Evolutionary conservation across 2,888 invertebrate genomes (phyloP), one percentile per base, ranked within the genome.

Genomic region (Polyommatus icarus): DNA sequence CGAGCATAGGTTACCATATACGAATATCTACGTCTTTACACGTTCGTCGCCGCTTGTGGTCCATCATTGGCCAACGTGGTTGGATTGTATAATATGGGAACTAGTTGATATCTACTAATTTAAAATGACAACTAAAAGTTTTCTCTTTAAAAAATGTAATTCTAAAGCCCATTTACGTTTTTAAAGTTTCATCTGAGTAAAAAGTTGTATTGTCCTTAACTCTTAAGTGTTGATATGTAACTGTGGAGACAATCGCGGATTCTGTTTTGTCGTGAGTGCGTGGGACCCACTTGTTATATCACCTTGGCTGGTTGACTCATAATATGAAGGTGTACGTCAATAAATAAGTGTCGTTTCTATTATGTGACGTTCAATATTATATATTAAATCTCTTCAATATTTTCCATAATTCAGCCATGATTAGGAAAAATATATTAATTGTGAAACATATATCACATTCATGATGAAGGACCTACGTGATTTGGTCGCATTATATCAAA

Each of bases 231-330:
- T 67, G 2, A 67, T 54, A 54, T 54, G 67, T 67, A 32, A 67
- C 15, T 67, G 67, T 29, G 3, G 2, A 67, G 67, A 67, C 67
- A 67, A 67, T 29, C 6, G 67, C 18, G 67, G 29, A 61, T 61
- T 61, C 15, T 29, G 67, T 32, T 67, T 20, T 15, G 61, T 24
- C 4, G 12, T 20, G 61, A 20, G 6, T 15, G 61, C 67, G 67
- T 67, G 67, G 67, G 67, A 67, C 15, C 29, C 12, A 29, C 67
- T 67, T 32, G 67, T 67, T 67, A 67, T 67, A 67, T 67, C 67
- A 67, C 67, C 67, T 67, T 61, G 61, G 20, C 46, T 46, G 46
- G 61, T 24, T 59, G 59, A 59, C n/a, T 59, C 20, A 59, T n/a
- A 12, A 12, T 3, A 61, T 12, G 24, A n/a, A 6, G 7, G 36